phyloP scores from a whole-genome alignment of 2,888 invertebrate species.

The Hemicrepidius hirtus region DNA sequence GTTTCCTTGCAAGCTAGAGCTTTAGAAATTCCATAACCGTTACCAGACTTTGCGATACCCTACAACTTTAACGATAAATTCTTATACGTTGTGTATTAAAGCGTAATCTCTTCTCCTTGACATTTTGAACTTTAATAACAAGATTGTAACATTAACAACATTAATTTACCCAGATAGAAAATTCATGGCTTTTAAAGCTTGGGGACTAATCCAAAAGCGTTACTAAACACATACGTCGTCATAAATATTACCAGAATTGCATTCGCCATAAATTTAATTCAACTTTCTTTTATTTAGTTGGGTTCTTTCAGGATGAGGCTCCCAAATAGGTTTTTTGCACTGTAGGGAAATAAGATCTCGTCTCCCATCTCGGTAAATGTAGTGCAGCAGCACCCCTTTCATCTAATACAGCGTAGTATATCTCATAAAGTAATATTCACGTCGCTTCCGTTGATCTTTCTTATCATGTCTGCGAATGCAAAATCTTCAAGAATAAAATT shows the following conservation, averaged over 20 bases:
- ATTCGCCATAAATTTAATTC: conserved; percentile 35
- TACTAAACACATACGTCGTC: conserved; percentile 2
- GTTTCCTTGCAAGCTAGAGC: too few species aligned
- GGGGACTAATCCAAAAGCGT: too few species aligned
- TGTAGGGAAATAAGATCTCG: conserved; percentile 42
- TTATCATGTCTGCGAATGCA: neutral
- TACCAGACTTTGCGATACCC: too few species aligned
- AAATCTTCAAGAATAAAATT: neutral
- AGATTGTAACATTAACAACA: too few species aligned
- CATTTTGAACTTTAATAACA: too few species aligned
- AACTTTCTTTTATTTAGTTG: conserved; percentile 24
- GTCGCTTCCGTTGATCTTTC: conserved; percentile 6
- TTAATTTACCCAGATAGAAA: too few species aligned
- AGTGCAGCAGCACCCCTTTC: conserved; percentile 21
- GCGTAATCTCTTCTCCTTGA: too few species aligned
- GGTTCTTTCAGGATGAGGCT: conserved; percentile 24
- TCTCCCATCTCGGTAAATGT: conserved; percentile 11
- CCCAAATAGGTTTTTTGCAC: conserved; percentile 35
- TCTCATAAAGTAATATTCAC: conserved; percentile 16
- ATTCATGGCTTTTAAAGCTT: too few species aligned
- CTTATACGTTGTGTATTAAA: too few species aligned
- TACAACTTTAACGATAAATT: too few species aligned
- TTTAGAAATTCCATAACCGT: too few species aligned
- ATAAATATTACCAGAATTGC: conserved; percentile 8
- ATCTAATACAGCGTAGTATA: neutral